phyloP scores from a whole-genome alignment of 1,140 invertebrate genomes.

The Coboldia fuscipes region DNA sequence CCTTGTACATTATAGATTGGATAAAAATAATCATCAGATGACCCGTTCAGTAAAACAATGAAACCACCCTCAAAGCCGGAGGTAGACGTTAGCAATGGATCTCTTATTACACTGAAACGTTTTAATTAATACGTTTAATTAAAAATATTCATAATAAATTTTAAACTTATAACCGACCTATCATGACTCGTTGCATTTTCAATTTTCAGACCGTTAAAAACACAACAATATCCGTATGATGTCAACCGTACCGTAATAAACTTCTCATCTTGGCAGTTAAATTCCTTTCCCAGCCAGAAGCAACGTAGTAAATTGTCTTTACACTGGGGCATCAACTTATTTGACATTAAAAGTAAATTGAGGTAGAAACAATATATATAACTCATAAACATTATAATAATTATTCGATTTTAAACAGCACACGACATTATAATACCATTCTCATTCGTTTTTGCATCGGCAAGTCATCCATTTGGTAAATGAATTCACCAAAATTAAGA shows the following conservation, averaged over 20 bases:
- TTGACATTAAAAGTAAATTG: not conserved
- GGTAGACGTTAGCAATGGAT: not conserved
- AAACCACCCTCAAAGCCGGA: slow-evolving; percentile 9
- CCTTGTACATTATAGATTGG: slow-evolving; percentile 10
- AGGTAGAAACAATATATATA: not conserved
- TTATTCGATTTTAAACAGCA: not conserved
- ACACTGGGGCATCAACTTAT: not conserved
- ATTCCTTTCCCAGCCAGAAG: not conserved
- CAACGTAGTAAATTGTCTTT: not conserved
- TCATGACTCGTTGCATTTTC: too few relatives aligned
- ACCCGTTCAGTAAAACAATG: slow-evolving; percentile 11
- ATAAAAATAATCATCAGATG: slow-evolving; percentile 12
- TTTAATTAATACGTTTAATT: not conserved
- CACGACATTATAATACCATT: not conserved
- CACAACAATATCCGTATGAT: not conserved
- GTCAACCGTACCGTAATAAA: not conserved
- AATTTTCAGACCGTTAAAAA: not conserved
- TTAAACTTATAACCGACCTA: too few relatives aligned
- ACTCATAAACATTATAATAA: not conserved
- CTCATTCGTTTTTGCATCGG: not conserved
- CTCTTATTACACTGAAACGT: not conserved
- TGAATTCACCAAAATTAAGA: not conserved
- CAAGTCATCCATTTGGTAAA: not conserved
- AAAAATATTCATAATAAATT: not conserved
- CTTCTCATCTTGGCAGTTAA: not conserved